Conservation (phyloP, 2,113 vertebrate species). For the Nanorana parkeri region DNA sequence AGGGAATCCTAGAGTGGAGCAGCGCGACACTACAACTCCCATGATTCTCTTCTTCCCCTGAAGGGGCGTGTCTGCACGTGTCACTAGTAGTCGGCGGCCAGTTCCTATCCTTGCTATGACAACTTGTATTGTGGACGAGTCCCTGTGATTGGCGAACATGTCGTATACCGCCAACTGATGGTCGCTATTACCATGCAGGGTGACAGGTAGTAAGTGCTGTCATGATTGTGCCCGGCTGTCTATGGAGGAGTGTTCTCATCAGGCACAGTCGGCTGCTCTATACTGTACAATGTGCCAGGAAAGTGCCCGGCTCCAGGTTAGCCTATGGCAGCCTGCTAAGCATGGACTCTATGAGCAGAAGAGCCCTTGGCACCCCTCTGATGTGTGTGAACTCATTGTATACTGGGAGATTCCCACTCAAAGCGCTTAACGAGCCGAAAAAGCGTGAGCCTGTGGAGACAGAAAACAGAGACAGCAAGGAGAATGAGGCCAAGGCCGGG, state of each 20-base stretch:
- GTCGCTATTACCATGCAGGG: background rate
- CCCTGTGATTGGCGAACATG: background rate
- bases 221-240: slow-evolving; percentile 8
- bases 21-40: slow-evolving; percentile 68
- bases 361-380: background rate
- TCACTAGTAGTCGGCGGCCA: no score
- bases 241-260: slow-evolving; percentile 9
- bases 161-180: no score
- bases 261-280: background rate
- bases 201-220: background rate
- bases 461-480: no score
- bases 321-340: background rate
- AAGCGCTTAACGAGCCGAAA: no score
- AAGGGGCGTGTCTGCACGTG: no score
- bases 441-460: no score
- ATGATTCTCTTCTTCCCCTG: background rate
- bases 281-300: background rate
- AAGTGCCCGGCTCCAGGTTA: background rate
- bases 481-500: no score
- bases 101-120: no score
- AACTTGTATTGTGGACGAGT: background rate
- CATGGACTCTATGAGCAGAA: background rate
- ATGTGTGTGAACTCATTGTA: slow-evolving; percentile 61
- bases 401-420: slow-evolving; percentile 50
- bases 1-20: fast-evolving